Evolutionary conservation across 2,888 invertebrate species (phyloP), one percentile per base, ranked within the genome.

Genomic region (Zelleria hepariella): DNA sequence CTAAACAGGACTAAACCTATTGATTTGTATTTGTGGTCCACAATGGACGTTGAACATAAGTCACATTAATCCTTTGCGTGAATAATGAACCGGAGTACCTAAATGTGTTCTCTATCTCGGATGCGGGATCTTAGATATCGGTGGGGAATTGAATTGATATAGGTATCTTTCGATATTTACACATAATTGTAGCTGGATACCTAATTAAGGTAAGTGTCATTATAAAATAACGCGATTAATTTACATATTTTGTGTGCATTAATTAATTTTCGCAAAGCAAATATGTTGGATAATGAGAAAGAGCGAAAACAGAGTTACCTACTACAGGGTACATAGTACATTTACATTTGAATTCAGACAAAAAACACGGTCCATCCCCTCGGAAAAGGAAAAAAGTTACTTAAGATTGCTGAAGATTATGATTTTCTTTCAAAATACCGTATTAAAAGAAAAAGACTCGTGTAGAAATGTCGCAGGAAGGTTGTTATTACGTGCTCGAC

Each of bases 1-100:
- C 23, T 52, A 53, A 52, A 58, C 32, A 15, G 15, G 15, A 42
- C 23, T 52, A 53, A 52, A 58, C 32, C 27, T 52, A 52, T 66
- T 61, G 62, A 64, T 63, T 62, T 63, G 60, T 55, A 61, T 55
- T 15, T 60, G 54, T 60, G 64, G 63, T 57, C 59, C 63, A 62
- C 62, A 42, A 42, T 59, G 61, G 53, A 62, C 62, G 59, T 58
- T 60, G 62, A 64, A 58, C 57, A 26, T 23, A 20, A 51, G 51
- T 23, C 32, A 53, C 24, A 15, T 21, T 25, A 53, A 53, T 23
- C 55, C 55, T 54, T 57, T 53, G 58, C 60, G 54, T 60, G 58
- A 60, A 58, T 57, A 60, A 60, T 60, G 60, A 60, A 62, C 57
- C 54, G 58, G 51, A 64, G 63, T 64, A n/a, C n/a, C n/a, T n/a